These are phyloP conservation scores for Hylyphantes graminicola DNA, from an alignment of 1,140 invertebrate genomes.

Conservation along the genomic window DNA sequence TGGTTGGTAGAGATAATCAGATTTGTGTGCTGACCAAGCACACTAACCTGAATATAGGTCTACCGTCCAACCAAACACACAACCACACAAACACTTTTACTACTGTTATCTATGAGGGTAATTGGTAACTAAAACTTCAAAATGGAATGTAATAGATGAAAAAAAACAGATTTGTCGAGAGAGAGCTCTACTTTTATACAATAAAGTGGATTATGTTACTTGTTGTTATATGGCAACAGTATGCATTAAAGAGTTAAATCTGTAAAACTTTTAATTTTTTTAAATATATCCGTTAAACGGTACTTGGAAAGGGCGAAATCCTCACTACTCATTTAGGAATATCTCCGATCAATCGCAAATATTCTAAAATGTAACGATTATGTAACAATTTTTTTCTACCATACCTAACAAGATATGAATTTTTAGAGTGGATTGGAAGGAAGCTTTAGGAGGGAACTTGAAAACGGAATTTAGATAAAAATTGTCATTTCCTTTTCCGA, in stretches of 20 bases:
- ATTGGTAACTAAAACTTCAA: too few species aligned
- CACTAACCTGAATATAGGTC: too few species aligned
- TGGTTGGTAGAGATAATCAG: too few species aligned
- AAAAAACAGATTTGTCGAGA: too few species aligned
- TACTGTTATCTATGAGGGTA: too few species aligned
- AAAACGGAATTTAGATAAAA: conserved; percentile 31
- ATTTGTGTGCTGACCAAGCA: too few species aligned
- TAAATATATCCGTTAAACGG: background rate
- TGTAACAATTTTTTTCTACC: background rate
- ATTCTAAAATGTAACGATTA: background rate
- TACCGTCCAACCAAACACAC: too few species aligned
- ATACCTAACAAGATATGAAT: background rate
- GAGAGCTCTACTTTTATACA: too few species aligned
- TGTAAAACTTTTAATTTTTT: conserved; percentile 5
- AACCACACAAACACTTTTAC: too few species aligned
- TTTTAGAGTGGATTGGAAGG: background rate
- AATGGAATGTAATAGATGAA: too few species aligned
- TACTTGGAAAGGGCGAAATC: background rate
- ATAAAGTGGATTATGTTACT: too few species aligned
- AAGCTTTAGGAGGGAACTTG: background rate
- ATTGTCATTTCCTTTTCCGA: conserved; percentile 36
- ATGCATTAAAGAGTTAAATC: background rate
- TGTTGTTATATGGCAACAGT: too few species aligned
- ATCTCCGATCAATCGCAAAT: background rate
- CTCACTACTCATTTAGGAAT: background rate